Base-by-base conservation (phyloP, 2,113 vertebrate genomes). In the Hymenochirus boettgeri region DNA sequence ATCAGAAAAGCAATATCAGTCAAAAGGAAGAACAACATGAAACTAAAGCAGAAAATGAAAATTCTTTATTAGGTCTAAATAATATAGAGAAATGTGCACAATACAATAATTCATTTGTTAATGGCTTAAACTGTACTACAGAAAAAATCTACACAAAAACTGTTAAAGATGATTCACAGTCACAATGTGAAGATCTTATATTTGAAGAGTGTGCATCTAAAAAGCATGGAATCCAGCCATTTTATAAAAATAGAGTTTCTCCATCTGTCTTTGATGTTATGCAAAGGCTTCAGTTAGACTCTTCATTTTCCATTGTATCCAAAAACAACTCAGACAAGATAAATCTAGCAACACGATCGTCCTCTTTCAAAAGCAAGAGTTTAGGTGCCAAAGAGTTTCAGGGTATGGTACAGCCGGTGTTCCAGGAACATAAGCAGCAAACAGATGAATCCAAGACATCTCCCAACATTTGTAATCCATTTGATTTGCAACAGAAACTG, bases 401-500 rank as follows among this genome's bases (percentile, higher is more conserved):
- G n/a, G 22, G 15, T 27, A 33, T 7, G 15, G 12, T 26, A 5
- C 1, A 23, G 52, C 42, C 45, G 9, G 47, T 27, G 0, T 23
- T 31, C 2, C 48, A 15, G 31, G 13, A 57, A 53, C 56, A 46
- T 18, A 8, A 0, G 22, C 55, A 58, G 29, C 31, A 52, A 13
- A 52, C 22, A 52, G 24, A 2, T 21, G 54, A 57, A 35, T 23
- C 60, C 53, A 64, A 23, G 8, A 60, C 70, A 18, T 56, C 71
- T 4, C 46, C 56, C 4, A 57, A 52, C 11, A 47, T 45, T 0
- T 48, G 55, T 1, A 35, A 72, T 2, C 61, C 72, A 0, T 75
- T 37, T 9, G 75, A 67, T 0, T 74, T 73, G 0, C 70, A 60
- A 46, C 69, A 72, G 26, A 76, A 76, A 61, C 66, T 82, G 8